Evolutionary conservation across 2,888 invertebrate genomes (phyloP).

Genomic region (Carabus problematicus): DNA sequence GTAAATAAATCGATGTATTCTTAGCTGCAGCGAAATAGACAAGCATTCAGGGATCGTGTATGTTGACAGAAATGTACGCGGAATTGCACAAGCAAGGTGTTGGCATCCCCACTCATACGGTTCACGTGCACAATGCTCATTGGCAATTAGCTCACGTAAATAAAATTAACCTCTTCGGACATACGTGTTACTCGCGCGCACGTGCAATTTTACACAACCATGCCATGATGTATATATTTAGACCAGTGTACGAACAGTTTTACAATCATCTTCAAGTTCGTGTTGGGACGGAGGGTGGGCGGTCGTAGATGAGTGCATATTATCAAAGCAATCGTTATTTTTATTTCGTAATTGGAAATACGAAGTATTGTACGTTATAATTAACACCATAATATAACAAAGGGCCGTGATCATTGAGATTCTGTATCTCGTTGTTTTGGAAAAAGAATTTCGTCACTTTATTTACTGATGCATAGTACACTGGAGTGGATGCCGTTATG

Average conservation of each 20-base stretch:
- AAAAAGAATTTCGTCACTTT: slow-evolving; percentile 24
- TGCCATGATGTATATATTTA: too few relatives aligned
- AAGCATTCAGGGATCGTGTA: background rate
- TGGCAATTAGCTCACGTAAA: slow-evolving; percentile 22
- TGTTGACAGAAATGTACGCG: too few relatives aligned
- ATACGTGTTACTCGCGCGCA: background rate
- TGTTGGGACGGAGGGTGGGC: too few relatives aligned
- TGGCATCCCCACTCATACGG: too few relatives aligned
- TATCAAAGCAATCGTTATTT: slow-evolving; percentile 30
- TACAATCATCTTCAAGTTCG: too few relatives aligned
- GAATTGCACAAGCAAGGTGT: too few relatives aligned
- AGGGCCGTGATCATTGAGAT: slow-evolving; percentile 16
- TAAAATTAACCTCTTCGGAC: slow-evolving; percentile 8
- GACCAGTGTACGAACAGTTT: too few relatives aligned
- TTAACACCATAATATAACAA: slow-evolving; percentile 28
- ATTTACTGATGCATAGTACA: slow-evolving; percentile 33
- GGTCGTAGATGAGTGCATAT: background rate
- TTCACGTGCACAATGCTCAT: slow-evolving; percentile 18
- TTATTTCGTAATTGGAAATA: slow-evolving; percentile 33
- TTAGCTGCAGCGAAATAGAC: slow-evolving; percentile 4
- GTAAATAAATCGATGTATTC: slow-evolving; percentile 21
- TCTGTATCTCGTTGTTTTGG: slow-evolving; percentile 30
- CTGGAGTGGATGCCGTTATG: slow-evolving; percentile 21
- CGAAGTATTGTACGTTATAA: slow-evolving; percentile 29
- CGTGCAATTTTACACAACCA: too few relatives aligned